Conservation (phyloP, 1,140 invertebrate species). For the Tetranychus urticae region DNA sequence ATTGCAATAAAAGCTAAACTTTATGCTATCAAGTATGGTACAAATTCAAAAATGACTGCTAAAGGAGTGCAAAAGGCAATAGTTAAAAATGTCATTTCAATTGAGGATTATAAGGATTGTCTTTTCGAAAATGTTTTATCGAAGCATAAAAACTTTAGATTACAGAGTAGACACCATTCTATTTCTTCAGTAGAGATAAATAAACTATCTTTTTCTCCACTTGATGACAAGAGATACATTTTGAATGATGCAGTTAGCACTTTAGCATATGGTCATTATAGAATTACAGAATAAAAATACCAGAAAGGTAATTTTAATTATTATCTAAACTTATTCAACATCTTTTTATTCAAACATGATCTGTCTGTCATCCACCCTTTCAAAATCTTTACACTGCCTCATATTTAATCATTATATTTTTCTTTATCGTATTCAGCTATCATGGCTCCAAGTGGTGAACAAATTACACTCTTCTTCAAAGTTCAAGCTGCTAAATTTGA, state of each 20-base stretch:
- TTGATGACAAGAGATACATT: neutral
- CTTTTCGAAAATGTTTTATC: neutral
- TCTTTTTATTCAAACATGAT: no score
- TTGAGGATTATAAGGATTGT: neutral
- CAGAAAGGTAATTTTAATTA: no score
- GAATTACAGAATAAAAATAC: neutral
- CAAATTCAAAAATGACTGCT: neutral
- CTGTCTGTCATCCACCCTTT: no score
- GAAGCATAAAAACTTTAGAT: neutral
- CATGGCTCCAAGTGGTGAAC: no score
- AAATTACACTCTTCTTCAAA: no score
- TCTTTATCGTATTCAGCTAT: no score
- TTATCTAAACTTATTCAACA: no score
- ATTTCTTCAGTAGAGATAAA: neutral
- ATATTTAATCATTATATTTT: no score
- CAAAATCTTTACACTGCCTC: no score
- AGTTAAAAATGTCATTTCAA: neutral
- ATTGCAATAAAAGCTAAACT: conserved; percentile 21
- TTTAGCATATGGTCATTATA: neutral
- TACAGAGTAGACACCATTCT: neutral
- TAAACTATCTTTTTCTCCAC: neutral
- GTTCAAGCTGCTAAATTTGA: no score
- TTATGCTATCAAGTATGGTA: neutral
- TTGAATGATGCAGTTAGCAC: neutral
- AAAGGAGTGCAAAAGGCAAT: neutral